A percentile compares a stretch with the other conserved stretches of the same genome.
phyloP scores from a whole-genome alignment of 2,888 invertebrate species.

The Cacoxenus indagator region DNA sequence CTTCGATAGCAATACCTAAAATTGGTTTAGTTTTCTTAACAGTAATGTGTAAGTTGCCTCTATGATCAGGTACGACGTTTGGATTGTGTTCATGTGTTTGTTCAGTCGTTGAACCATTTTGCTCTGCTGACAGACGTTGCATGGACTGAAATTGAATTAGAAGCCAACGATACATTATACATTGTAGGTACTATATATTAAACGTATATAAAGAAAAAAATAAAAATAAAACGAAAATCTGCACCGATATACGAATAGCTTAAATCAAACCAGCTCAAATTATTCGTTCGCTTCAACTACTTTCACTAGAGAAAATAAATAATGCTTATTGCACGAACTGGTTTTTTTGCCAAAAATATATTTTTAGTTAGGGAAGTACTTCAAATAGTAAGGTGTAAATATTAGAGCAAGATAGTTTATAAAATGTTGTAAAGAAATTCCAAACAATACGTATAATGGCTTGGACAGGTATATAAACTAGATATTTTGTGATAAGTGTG shows the following conservation, averaged over 20 bases:
- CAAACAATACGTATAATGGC: background rate
- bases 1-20: slow-evolving; percentile 96
- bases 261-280: background rate
- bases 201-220: background rate
- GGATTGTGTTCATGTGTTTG: slow-evolving; percentile 73
- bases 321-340: no score
- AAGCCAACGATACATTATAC: background rate
- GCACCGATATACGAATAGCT: background rate
- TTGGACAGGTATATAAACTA: background rate
- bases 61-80: slow-evolving; percentile 85
- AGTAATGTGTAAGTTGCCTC: slow-evolving; percentile 88
- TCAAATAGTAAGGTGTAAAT: background rate
- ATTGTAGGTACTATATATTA: background rate
- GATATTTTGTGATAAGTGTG: background rate
- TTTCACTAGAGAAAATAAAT: background rate
- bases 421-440: background rate
- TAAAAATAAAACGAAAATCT: background rate
- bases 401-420: slow-evolving; percentile 7
- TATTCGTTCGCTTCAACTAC: background rate
- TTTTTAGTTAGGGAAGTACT: background rate
- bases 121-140: slow-evolving; percentile 79
- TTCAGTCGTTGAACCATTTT: slow-evolving; percentile 73
- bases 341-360: background rate
- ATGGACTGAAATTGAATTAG: slow-evolving; percentile 74
- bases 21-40: slow-evolving; percentile 95